Evolutionary conservation across 2,888 invertebrate genomes (phyloP).

Genomic region (Scrobipalpa costella): DNA sequence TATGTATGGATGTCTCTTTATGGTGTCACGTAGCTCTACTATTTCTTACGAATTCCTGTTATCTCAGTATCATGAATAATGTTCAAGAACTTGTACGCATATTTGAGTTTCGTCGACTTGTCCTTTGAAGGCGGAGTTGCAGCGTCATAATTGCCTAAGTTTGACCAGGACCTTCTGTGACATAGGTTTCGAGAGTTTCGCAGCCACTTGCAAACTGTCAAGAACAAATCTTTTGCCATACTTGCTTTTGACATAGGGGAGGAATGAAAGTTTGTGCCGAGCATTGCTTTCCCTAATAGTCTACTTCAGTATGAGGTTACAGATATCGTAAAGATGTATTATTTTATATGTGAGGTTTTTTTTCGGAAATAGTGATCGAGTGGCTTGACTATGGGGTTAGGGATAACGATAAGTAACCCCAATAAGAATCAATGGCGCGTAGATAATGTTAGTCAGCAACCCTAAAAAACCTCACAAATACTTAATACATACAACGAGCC

Average conservation of each 20-base stretch:
- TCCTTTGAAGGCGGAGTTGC: not conserved
- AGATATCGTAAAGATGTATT: not conserved
- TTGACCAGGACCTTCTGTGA: constrained; percentile 8
- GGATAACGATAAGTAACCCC: not conserved
- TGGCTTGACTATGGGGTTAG: not conserved
- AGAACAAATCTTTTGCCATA: not conserved
- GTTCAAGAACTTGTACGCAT: not conserved
- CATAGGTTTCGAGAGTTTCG: not conserved
- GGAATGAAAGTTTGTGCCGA: not conserved
- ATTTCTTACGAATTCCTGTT: too few species aligned
- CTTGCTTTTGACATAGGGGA: not conserved
- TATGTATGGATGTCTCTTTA: too few species aligned
- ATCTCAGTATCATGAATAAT: too few species aligned
- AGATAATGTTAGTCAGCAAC: not conserved
- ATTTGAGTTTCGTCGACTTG: not conserved
- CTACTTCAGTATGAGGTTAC: not conserved
- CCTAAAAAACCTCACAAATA: not conserved
- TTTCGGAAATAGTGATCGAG: constrained; percentile 3
- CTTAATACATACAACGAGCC: not conserved
- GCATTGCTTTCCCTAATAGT: not conserved
- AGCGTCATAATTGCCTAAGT: constrained; percentile 28
- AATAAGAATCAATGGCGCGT: not conserved
- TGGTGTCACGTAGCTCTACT: too few species aligned
- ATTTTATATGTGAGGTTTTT: not conserved
- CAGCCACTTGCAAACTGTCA: constrained; percentile 1